Percentiles rank a stretch among this genome's conserved stretches.
Conservation (phyloP, 2,797 vertebrate genomes). For the Chaunax sp. region DNA sequence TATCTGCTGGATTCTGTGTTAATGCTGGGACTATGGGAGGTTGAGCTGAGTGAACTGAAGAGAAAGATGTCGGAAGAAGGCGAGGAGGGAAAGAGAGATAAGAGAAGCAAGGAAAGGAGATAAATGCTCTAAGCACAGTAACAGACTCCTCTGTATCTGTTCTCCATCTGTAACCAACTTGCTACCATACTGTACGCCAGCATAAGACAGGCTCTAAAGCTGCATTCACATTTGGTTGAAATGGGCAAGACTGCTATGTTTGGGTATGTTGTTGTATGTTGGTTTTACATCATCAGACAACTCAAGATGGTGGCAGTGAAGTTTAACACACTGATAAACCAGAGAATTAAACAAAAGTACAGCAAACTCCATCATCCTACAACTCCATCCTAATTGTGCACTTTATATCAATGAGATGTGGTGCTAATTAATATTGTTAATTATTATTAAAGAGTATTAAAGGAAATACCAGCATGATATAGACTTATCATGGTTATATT, state of each 20-base stretch:
- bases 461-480: not conserved
- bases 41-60: not conserved
- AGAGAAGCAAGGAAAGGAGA: constrained; percentile 3
- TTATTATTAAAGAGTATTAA: not conserved
- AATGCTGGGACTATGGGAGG: constrained; percentile 11
- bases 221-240: not conserved
- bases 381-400: no score
- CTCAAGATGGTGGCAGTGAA: not conserved
- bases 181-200: not conserved
- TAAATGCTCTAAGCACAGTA: constrained; percentile 14
- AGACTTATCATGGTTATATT: no score
- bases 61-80: not conserved
- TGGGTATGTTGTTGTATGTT: no score
- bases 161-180: constrained; percentile 27
- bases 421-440: not conserved
- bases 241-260: constrained; percentile 1
- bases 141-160: constrained; percentile 22
- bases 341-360: not conserved
- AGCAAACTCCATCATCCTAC: not conserved
- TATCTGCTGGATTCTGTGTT: constrained; percentile 12
- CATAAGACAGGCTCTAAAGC: not conserved
- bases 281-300: not conserved
- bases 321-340: not conserved
- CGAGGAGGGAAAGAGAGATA: not conserved
- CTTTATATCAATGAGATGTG: not conserved